phyloP scores from a whole-genome alignment of 2,888 invertebrate genomes.

The Aricia artaxerxes region DNA sequence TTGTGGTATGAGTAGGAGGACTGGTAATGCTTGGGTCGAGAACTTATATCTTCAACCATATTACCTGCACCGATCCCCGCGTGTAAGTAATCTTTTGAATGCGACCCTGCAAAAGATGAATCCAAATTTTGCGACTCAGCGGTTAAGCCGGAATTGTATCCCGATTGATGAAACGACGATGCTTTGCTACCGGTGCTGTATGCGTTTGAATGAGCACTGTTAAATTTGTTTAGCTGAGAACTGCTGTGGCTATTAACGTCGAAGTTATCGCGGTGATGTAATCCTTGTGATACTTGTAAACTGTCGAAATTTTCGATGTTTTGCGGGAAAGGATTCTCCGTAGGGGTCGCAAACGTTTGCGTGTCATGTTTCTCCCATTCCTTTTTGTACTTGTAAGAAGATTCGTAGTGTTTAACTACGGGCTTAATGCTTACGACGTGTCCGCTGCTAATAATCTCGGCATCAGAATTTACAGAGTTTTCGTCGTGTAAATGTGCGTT shows the following conservation, averaged over 20 bases:
- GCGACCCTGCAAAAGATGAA: conserved; percentile 33
- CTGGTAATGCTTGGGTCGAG: conserved; percentile 70
- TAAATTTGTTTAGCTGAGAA: conserved; percentile 35
- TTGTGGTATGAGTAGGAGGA: conserved; percentile 77
- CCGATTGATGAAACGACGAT: conserved; percentile 51
- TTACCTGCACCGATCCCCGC: conserved; percentile 42
- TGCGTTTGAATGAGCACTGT: conserved; percentile 46
- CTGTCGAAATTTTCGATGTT: conserved; percentile 64
- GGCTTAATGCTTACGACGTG: conserved; percentile 49
- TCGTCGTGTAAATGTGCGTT: conserved; percentile 50
- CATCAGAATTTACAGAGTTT: conserved; percentile 55
- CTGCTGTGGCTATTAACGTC: conserved; percentile 11
- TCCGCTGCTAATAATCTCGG: conserved; percentile 52
- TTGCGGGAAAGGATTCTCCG: conserved; percentile 51
- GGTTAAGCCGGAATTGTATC: conserved; percentile 45
- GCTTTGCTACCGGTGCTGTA: conserved; percentile 53
- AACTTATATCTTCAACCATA: conserved; percentile 50
- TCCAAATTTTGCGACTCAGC: conserved; percentile 45
- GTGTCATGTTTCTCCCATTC: conserved; percentile 71
- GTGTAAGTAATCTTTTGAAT: conserved; percentile 19
- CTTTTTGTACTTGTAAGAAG: conserved; percentile 68
- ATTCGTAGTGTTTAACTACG: conserved; percentile 60
- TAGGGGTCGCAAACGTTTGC: conserved; percentile 52
- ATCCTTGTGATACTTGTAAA: conserved; percentile 45
- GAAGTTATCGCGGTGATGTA: conserved; percentile 42